These are phyloP conservation scores for Hepsetus odoe DNA, from an alignment of 2,113 vertebrate genomes.

Conservation along the genomic window DNA sequence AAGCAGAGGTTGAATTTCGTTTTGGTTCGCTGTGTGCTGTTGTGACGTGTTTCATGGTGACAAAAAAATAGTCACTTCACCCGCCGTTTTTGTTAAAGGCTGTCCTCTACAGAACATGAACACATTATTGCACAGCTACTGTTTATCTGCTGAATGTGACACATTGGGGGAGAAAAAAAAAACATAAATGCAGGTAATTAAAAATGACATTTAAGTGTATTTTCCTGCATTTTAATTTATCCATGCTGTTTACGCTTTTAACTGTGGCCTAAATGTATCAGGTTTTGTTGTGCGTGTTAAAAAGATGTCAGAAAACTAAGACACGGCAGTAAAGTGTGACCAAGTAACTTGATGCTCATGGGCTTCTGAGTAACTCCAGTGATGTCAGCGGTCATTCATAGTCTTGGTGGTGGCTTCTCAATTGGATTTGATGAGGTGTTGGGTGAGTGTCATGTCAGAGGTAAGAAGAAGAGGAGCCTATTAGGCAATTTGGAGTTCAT, in stretches of 20 bases:
- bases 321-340: neutral
- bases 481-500: slow-evolving; percentile 30
- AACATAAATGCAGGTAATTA: too few relatives aligned
- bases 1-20: too few relatives aligned
- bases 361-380: slow-evolving; percentile 24
- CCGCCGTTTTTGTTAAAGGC: too few relatives aligned
- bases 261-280: neutral
- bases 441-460: slow-evolving; percentile 21
- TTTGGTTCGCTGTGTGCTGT: too few relatives aligned
- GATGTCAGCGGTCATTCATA: slow-evolving; percentile 43
- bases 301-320: neutral
- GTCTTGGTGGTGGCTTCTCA: slow-evolving; percentile 13
- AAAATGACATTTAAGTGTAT: too few relatives aligned
- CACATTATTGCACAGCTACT: neutral
- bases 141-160: neutral
- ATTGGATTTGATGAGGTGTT: slow-evolving; percentile 40
- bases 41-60: too few relatives aligned
- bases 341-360: slow-evolving; percentile 47
- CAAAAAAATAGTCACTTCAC: too few relatives aligned
- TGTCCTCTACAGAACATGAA: too few relatives aligned
- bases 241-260: too few relatives aligned
- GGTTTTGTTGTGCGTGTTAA: neutral
- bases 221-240: too few relatives aligned
- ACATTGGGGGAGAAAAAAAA: too few relatives aligned
- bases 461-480: slow-evolving; percentile 39